These are phyloP conservation scores for Silurus glanis DNA, from an alignment of 2,113 vertebrate genomes.

Conservation along the genomic window DNA sequence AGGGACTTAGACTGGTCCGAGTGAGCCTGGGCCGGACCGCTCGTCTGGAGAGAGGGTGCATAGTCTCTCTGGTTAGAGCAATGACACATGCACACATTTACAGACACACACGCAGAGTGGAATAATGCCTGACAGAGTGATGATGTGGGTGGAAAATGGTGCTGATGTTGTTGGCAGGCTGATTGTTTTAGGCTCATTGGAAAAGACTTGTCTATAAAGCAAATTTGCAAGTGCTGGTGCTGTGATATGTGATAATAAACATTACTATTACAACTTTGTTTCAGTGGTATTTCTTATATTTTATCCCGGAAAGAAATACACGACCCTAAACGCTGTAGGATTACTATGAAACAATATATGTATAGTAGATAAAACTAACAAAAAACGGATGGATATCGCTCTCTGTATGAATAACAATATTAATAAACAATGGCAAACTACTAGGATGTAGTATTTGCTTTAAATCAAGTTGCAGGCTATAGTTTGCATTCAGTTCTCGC, in stretches of 20 bases:
- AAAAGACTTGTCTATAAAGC: neutral
- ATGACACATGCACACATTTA: conserved; percentile 14
- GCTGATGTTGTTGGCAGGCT: conserved; percentile 1
- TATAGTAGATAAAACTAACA: neutral
- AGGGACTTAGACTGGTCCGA: conserved; percentile 70
- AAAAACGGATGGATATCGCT: neutral
- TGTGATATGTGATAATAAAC: neutral
- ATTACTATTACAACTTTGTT: neutral
- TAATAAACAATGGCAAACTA: neutral
- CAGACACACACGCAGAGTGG: conserved; percentile 3
- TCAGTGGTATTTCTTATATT: neutral
- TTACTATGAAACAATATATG: neutral
- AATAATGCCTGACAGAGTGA: neutral
- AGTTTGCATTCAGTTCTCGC: neutral
- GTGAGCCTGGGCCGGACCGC: conserved; percentile 73
- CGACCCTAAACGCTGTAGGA: neutral
- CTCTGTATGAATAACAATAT: neutral
- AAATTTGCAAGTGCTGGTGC: neutral
- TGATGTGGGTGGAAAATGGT: conserved; percentile 22
- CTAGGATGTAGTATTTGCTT: neutral
- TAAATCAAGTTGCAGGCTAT: neutral
- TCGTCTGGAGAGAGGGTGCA: conserved; percentile 70
- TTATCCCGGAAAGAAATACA: neutral
- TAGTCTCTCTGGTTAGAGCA: conserved; percentile 48
- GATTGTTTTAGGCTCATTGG: neutral